Conservation (phyloP, 1,140 invertebrate species). For the Semibalanus balanoides region DNA sequence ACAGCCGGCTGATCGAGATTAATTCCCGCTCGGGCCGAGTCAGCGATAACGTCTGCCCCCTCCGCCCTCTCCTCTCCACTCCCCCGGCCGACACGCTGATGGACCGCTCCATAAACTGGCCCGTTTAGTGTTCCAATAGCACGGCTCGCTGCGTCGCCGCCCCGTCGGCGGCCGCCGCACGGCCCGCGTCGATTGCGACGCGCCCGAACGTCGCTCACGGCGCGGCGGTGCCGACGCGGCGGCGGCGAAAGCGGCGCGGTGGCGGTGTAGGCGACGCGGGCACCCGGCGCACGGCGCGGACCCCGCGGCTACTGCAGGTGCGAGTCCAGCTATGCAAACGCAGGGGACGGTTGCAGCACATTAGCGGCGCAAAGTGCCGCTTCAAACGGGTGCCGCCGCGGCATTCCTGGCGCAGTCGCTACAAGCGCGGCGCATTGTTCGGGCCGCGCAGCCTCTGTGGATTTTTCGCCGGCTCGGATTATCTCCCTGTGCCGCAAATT, state of each 20-base stretch:
- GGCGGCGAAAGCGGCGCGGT: not conserved
- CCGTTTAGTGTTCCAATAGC: not conserved
- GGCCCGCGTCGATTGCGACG: not conserved
- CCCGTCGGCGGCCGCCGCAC: not conserved
- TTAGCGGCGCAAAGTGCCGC: not conserved
- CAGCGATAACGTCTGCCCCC: not conserved
- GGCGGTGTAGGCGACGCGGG: too few species aligned
- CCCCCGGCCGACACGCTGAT: too few species aligned
- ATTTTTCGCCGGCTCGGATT: not conserved
- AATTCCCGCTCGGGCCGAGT: not conserved
- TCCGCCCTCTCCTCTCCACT: too few species aligned
- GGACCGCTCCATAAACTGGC: not conserved
- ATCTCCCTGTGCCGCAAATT: not conserved
- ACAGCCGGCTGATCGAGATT: not conserved
- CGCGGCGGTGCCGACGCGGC: not conserved
- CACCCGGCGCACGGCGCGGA: too few species aligned
- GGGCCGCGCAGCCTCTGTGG: not conserved
- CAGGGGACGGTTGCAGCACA: not conserved
- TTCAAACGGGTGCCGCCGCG: not conserved
- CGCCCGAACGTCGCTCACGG: not conserved
- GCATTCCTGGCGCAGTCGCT: not conserved
- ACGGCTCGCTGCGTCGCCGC: not conserved
- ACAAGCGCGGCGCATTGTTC: not conserved
- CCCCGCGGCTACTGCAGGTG: too few species aligned
- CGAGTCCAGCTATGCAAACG: not conserved